Evolutionary conservation across 2,113 vertebrate genomes (phyloP).

Genomic region (Apus apus): DNA sequence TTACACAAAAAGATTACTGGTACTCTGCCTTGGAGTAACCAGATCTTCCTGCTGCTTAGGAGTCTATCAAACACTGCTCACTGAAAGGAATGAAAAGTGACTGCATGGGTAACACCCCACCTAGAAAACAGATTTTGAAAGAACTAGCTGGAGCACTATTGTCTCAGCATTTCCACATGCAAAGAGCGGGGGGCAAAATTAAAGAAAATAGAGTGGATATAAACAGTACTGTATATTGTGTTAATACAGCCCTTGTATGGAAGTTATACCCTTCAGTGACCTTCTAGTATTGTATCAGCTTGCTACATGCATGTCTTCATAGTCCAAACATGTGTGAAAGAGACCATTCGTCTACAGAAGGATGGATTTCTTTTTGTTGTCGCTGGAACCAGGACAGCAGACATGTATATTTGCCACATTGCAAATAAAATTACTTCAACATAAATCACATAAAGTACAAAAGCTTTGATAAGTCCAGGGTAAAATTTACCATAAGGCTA

Average conservation of each 20-base stretch:
- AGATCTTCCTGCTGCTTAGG: not conserved
- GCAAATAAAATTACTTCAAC: constrained; percentile 78
- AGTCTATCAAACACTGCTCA: not conserved
- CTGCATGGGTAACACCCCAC: not conserved
- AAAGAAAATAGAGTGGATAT: constrained; percentile 73
- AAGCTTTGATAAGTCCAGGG: constrained; percentile 69
- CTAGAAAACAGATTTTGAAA: constrained; percentile 7
- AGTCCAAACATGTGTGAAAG: constrained; percentile 91
- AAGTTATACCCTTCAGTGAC: constrained; percentile 87
- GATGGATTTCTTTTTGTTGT: constrained; percentile 79
- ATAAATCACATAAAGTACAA: constrained; percentile 76
- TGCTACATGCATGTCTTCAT: constrained; percentile 91
- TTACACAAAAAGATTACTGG: constrained; percentile 1
- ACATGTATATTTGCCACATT: constrained; percentile 79
- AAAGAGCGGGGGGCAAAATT: constrained; percentile 66
- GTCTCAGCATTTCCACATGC: constrained; percentile 86
- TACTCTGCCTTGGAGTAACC: not conserved
- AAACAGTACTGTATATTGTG: constrained; percentile 78
- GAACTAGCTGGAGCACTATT: constrained; percentile 76
- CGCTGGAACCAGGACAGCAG: constrained; percentile 76
- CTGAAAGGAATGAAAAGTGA: not conserved
- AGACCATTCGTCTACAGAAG: constrained; percentile 83
- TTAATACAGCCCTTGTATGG: constrained; percentile 87
- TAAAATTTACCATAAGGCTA: constrained; percentile 69
- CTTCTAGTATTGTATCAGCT: constrained; percentile 80